Percentiles rank a stretch among this genome's conserved stretches.
These are phyloP conservation scores for Operophtera brumata DNA, from an alignment of 2,888 invertebrate genomes.

Conservation along the genomic window DNA sequence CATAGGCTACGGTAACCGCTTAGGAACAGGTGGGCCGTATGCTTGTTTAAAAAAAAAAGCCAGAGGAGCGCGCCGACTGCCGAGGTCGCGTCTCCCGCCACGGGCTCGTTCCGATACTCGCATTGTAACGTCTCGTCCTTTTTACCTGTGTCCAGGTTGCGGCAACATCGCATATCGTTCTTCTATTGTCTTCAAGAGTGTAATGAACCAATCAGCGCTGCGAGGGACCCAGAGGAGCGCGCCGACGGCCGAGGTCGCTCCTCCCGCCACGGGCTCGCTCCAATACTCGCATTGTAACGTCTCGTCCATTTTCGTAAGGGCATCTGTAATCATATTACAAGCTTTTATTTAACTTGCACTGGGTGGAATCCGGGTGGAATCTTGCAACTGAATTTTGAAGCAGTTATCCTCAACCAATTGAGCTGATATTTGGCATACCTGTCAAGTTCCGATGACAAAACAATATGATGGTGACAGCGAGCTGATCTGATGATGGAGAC, in stretches of 20 bases:
- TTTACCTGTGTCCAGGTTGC: constrained; percentile 88
- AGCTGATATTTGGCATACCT: too few relatives aligned
- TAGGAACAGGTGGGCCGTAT: too few relatives aligned
- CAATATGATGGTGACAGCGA: too few relatives aligned
- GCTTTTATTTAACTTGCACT: too few relatives aligned
- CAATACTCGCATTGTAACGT: constrained; percentile 87
- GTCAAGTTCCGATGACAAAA: too few relatives aligned
- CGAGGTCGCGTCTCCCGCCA: constrained; percentile 65
- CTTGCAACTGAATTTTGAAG: too few relatives aligned
- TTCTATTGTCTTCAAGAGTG: constrained; percentile 91
- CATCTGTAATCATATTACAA: constrained; percentile 83
- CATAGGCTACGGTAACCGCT: too few relatives aligned
- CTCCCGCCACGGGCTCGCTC: constrained; percentile 83
- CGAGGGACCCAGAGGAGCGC: constrained; percentile 90
- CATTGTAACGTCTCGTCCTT: constrained; percentile 89
- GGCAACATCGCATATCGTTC: constrained; percentile 91
- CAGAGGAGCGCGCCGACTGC: constrained; percentile 84
- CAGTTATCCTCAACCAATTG: too few relatives aligned
- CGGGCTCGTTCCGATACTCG: constrained; percentile 86
- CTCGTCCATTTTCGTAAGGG: constrained; percentile 93
- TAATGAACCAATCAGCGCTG: constrained; percentile 93
- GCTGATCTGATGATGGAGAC: too few relatives aligned
- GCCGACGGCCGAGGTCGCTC: constrained; percentile 68
- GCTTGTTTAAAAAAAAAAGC: too few relatives aligned
- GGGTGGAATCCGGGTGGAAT: too few relatives aligned